phyloP scores from a whole-genome alignment of 2,113 vertebrate species.

The Petromus typicus region DNA sequence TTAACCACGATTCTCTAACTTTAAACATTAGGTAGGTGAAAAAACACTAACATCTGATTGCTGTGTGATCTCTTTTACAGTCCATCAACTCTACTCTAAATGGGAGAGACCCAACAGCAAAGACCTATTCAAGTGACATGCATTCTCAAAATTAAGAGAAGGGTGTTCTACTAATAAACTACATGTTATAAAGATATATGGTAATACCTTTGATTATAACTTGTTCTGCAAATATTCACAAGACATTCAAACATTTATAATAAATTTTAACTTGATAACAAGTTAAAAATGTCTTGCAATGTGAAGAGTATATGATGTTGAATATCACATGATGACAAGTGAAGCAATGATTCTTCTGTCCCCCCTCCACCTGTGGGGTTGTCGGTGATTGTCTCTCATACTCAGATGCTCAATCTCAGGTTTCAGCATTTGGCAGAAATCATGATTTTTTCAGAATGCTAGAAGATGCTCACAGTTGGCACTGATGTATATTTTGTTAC shows the following conservation, averaged over 20 bases:
- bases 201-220: neutral
- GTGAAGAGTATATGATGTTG: neutral
- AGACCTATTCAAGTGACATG: neutral
- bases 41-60: neutral
- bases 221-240: neutral
- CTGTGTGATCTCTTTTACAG: neutral
- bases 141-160: neutral
- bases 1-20: slow-evolving; percentile 20
- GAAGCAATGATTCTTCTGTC: neutral
- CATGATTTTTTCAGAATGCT: neutral
- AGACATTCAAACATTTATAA: neutral
- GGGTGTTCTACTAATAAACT: neutral
- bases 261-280: neutral
- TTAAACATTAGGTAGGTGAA: neutral
- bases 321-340: neutral
- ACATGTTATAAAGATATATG: neutral
- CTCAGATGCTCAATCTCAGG: neutral
- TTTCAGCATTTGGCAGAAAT: neutral
- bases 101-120: neutral
- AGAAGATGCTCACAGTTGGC: neutral
- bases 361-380: neutral
- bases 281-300: neutral
- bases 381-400: neutral
- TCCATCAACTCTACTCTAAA: slow-evolving; percentile 10
- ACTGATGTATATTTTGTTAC: neutral